Evolutionary conservation across 2,113 vertebrate species (phyloP).

Genomic region (Montifringilla adamsi): DNA sequence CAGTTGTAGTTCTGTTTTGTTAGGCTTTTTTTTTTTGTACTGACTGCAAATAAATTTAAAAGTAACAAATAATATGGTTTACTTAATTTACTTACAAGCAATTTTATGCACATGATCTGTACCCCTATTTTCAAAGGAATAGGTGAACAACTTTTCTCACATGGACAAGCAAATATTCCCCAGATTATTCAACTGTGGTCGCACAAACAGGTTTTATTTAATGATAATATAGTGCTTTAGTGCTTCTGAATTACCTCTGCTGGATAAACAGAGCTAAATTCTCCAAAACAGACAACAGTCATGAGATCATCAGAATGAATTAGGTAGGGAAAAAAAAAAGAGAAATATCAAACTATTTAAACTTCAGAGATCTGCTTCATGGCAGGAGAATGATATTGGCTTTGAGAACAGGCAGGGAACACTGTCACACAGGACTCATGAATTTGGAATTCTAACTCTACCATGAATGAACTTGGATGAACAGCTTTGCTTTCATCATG

Average conservation of each 20-base stretch:
- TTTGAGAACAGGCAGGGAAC: not conserved
- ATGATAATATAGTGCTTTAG: not conserved
- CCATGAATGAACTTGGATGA: not conserved
- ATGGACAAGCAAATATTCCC: not conserved
- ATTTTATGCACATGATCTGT: not conserved
- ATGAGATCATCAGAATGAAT: not conserved
- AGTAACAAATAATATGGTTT: not conserved
- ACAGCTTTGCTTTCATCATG: not conserved
- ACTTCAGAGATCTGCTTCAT: not conserved
- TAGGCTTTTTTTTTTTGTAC: not conserved
- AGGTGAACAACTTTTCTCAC: not conserved
- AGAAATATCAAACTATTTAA: not conserved
- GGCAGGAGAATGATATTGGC: not conserved
- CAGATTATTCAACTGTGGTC: not conserved
- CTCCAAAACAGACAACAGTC: not conserved
- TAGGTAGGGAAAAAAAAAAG: not conserved
- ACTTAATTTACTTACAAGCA: not conserved
- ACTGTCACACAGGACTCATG: not conserved
- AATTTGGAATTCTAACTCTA: not conserved
- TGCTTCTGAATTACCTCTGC: not conserved
- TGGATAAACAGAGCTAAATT: not conserved
- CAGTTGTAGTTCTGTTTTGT: not conserved
- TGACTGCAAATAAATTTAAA: not conserved
- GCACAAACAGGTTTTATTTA: not conserved
- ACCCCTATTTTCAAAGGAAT: not conserved